Percentiles rank a stretch among this genome's conserved stretches.
Conservation (phyloP, 2,797 vertebrate species). For the Ammospiza maritima region DNA sequence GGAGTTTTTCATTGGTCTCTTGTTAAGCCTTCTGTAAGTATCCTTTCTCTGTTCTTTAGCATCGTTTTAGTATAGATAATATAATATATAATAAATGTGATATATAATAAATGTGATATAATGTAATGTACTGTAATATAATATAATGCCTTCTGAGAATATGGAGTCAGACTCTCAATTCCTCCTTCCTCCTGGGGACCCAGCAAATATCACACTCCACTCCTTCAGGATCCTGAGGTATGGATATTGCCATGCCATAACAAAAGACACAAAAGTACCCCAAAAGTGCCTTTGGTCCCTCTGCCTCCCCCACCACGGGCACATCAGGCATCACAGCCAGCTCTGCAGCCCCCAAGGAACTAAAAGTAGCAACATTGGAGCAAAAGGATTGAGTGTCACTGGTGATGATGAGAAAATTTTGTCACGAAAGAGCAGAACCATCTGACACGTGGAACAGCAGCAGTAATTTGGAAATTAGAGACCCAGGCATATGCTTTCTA, state of each 20-base stretch:
- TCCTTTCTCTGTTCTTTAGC: no score
- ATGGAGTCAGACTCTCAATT: no score
- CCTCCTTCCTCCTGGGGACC: no score
- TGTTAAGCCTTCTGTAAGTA: no score
- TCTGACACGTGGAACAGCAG: slow-evolving; percentile 60
- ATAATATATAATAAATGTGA: no score
- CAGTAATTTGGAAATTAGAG: slow-evolving; percentile 64
- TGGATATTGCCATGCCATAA: neutral
- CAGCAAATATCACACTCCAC: neutral
- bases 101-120: no score
- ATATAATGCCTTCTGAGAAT: no score
- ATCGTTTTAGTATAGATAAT: no score
- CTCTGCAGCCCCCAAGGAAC: neutral
- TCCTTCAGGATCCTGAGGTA: neutral
- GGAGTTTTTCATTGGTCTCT: no score
- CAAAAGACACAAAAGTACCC: neutral
- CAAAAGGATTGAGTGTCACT: slow-evolving; percentile 42
- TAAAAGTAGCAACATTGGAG: slow-evolving; percentile 44
- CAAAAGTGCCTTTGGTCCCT: neutral
- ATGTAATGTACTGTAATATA: no score
- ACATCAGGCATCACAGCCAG: neutral
- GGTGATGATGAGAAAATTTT: slow-evolving; percentile 45
- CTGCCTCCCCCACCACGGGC: neutral
- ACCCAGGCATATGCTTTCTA: slow-evolving; percentile 69
- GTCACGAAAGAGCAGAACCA: slow-evolving; percentile 38